phyloP scores from a whole-genome alignment of 2,888 invertebrate species.

The Trichacis sp. region DNA sequence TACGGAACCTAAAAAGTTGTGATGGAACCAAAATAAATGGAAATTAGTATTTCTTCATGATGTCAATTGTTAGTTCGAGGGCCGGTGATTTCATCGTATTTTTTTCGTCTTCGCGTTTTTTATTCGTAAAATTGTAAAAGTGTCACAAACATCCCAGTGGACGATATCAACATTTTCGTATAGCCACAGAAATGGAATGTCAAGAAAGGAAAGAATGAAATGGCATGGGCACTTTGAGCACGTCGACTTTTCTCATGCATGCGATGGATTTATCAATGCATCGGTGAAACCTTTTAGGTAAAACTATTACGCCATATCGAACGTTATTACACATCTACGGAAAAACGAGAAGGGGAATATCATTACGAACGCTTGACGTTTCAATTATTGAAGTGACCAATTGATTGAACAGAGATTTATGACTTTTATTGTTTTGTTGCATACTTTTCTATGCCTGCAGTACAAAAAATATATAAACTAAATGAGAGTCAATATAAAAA shows the following conservation, averaged over 20 bases:
- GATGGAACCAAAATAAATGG: slow-evolving; percentile 59
- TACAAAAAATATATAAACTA: too few species aligned
- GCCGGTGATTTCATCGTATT: too few species aligned
- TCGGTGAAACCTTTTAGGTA: slow-evolving; percentile 62
- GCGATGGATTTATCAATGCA: slow-evolving; percentile 63
- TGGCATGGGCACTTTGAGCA: slow-evolving; percentile 39
- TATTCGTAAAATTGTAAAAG: too few species aligned
- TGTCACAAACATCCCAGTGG: too few species aligned
- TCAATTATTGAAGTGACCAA: slow-evolving; percentile 42
- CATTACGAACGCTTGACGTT: slow-evolving; percentile 26
- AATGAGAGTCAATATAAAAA: too few species aligned
- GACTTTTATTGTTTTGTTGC: too few species aligned
- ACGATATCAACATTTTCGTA: background rate
- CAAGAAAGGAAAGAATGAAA: slow-evolving; percentile 23
- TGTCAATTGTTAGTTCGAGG: too few species aligned
- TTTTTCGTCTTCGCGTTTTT: too few species aligned
- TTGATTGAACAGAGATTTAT: too few species aligned
- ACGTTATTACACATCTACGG: slow-evolving; percentile 63
- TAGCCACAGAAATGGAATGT: slow-evolving; percentile 3
- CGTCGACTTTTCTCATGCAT: slow-evolving; percentile 39
- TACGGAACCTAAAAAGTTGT: slow-evolving; percentile 68
- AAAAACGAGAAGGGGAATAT: slow-evolving; percentile 7
- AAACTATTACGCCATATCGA: slow-evolving; percentile 64
- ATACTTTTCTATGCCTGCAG: too few species aligned
- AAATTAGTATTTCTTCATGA: slow-evolving; percentile 37